These are phyloP conservation scores for Sebastes vulpes DNA, from an alignment of 2,797 vertebrate species.

Conservation along the genomic window DNA sequence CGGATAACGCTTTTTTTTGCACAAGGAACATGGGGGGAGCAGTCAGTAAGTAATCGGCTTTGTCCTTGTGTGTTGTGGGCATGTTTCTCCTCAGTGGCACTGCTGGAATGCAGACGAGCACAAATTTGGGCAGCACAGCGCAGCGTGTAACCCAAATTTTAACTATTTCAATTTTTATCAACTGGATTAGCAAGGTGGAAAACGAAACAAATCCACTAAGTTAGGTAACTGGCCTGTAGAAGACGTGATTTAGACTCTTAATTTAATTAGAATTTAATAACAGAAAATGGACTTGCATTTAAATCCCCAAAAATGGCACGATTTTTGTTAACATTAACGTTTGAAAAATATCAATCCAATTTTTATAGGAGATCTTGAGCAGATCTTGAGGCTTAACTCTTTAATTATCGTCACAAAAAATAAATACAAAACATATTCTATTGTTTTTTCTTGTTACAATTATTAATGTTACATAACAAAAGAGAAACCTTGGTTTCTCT, in stretches of 20 bases:
- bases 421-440: not conserved
- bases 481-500: not conserved
- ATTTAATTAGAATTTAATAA: constrained; percentile 5
- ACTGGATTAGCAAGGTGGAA: not conserved
- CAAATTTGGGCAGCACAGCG: constrained; percentile 39
- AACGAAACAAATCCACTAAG: constrained; percentile 39
- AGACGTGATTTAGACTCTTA: not conserved
- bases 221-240: not conserved
- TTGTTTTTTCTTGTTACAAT: not conserved
- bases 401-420: not conserved
- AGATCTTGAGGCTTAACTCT: not conserved
- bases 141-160: constrained; percentile 8
- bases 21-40: not conserved
- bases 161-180: constrained; percentile 31
- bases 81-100: constrained; percentile 44
- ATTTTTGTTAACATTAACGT: not conserved
- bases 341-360: not conserved
- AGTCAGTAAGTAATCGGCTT: constrained; percentile 31
- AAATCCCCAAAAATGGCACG: not conserved
- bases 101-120: constrained; percentile 71
- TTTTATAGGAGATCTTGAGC: not conserved
- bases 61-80: constrained; percentile 46
- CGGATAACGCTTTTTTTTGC: not conserved
- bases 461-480: not conserved
- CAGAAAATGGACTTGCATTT: not conserved